Percentiles rank a stretch among this genome's conserved stretches.
Evolutionary conservation across 2,888 invertebrate species (phyloP).

Genomic region (Drosophila anomalipes): DNA sequence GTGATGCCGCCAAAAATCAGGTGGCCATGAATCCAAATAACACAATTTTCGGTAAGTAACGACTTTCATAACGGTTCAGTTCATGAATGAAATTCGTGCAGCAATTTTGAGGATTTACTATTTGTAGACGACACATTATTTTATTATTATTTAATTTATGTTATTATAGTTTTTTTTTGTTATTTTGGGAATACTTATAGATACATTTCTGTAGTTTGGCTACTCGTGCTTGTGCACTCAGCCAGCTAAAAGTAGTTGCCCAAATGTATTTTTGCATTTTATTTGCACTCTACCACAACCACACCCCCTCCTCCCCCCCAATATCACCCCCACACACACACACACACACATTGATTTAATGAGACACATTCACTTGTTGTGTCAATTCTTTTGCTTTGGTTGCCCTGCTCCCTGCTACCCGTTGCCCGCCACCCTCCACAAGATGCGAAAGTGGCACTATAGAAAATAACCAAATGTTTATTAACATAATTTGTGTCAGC

Average conservation of each 20-base stretch:
- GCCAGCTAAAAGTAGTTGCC: conserved; percentile 46
- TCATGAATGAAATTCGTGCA: conserved; percentile 61
- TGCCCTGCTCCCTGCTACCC: conserved; percentile 28
- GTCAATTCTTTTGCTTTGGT: conserved; percentile 39
- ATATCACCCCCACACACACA: neutral
- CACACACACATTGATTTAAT: conserved; percentile 18
- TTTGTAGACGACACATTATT: conserved; percentile 12
- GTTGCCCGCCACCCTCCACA: conserved; percentile 23
- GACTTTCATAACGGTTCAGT: conserved; percentile 7
- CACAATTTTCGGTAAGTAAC: conserved; percentile 95
- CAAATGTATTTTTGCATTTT: conserved; percentile 51
- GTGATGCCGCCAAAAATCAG: conserved; percentile 94
- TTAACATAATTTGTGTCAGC: conserved; percentile 73
- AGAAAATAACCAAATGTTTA: conserved; percentile 53
- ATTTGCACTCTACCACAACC: conserved; percentile 6
- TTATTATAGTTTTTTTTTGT: conserved; percentile 33
- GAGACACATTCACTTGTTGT: conserved; percentile 61
- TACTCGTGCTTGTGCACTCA: conserved; percentile 19
- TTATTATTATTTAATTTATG: neutral
- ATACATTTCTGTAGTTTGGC: conserved; percentile 16
- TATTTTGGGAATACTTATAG: conserved; percentile 51
- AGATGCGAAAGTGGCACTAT: neutral
- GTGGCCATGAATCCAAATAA: conserved; percentile 96
- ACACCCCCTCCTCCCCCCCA: neutral
- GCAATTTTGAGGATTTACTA: neutral